Evolutionary conservation across 2,888 invertebrate species (phyloP).

Genomic region (Pachydiplax longipennis): DNA sequence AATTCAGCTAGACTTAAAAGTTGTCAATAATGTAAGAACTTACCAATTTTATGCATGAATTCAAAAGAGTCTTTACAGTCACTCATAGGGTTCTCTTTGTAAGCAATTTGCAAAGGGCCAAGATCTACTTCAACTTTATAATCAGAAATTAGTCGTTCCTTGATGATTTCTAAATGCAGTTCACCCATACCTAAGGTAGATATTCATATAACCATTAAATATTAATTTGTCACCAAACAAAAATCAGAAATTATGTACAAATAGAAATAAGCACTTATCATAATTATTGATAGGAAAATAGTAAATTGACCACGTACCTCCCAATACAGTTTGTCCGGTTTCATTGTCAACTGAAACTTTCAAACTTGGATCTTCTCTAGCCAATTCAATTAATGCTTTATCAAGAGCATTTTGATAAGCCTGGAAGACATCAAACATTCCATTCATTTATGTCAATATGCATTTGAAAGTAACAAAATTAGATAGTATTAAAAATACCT

Average conservation of each 20-base stretch:
- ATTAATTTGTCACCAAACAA: constrained; percentile 47
- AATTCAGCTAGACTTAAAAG: no score
- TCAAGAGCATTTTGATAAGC: constrained; percentile 80
- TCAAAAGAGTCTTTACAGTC: constrained; percentile 61
- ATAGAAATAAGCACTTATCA: not conserved
- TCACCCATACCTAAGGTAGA: constrained; percentile 89
- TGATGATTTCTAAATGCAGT: constrained; percentile 92
- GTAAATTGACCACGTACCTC: constrained; percentile 61
- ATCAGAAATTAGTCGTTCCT: constrained; percentile 84
- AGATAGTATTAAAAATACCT: not conserved
- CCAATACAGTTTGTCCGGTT: constrained; percentile 86
- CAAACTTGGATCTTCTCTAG: constrained; percentile 91
- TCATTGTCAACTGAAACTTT: constrained; percentile 77
- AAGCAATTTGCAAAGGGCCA: constrained; percentile 91
- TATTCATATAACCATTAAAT: not conserved
- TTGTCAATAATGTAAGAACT: constrained; percentile 44
- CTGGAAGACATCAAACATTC: constrained; percentile 56
- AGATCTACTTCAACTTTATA: constrained; percentile 91
- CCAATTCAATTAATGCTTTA: constrained; percentile 78
- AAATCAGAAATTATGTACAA: not conserved
- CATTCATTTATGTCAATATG: no score
- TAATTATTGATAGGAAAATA: no score
- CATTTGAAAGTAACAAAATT: no score
- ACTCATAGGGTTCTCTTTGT: constrained; percentile 76
- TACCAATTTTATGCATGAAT: constrained; percentile 72